These are phyloP conservation scores for Drosophila fungiperda DNA, from an alignment of 2,888 invertebrate genomes.

Conservation along the genomic window DNA sequence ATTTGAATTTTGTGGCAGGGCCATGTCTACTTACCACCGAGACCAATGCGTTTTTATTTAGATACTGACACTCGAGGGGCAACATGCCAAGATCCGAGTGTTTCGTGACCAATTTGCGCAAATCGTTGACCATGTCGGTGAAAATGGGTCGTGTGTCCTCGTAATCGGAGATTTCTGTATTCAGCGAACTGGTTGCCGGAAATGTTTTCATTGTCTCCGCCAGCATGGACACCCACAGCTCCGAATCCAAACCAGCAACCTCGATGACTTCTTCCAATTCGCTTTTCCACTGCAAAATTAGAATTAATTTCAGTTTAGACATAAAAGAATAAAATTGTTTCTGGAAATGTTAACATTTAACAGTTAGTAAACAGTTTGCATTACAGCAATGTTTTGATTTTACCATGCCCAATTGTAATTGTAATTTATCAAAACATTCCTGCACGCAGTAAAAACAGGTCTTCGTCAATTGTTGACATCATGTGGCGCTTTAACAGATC, in stretches of 20 bases:
- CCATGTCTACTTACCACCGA: slow-evolving; percentile 89
- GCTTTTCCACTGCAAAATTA: slow-evolving; percentile 92
- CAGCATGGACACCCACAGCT: slow-evolving; percentile 98
- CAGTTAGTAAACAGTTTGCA: background rate
- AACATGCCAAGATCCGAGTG: slow-evolving; percentile 94
- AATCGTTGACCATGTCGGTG: slow-evolving; percentile 94
- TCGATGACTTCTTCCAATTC: slow-evolving; percentile 98
- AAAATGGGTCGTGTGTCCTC: slow-evolving; percentile 96
- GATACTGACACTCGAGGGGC: slow-evolving; percentile 97
- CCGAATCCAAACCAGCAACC: slow-evolving; percentile 96
- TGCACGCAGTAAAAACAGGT: slow-evolving; percentile 11
- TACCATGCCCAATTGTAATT: slow-evolving; percentile 1
- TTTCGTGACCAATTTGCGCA: slow-evolving; percentile 92
- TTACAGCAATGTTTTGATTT: slow-evolving; percentile 3
- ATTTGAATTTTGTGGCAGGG: background rate
- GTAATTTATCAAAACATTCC: background rate
- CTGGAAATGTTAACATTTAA: background rate
- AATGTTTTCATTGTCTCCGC: slow-evolving; percentile 97
- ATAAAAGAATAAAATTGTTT: background rate
- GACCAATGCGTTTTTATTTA: slow-evolving; percentile 96
- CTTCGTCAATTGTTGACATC: slow-evolving; percentile 9
- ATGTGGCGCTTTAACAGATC: slow-evolving; percentile 1
- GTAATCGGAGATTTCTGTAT: slow-evolving; percentile 94
- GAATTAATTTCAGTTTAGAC: background rate
- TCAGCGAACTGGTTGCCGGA: slow-evolving; percentile 94